A percentile compares a stretch with the other conserved stretches of the same genome.
phyloP scores from a whole-genome alignment of 2,797 vertebrate genomes.

The Ataeniobius toweri region DNA sequence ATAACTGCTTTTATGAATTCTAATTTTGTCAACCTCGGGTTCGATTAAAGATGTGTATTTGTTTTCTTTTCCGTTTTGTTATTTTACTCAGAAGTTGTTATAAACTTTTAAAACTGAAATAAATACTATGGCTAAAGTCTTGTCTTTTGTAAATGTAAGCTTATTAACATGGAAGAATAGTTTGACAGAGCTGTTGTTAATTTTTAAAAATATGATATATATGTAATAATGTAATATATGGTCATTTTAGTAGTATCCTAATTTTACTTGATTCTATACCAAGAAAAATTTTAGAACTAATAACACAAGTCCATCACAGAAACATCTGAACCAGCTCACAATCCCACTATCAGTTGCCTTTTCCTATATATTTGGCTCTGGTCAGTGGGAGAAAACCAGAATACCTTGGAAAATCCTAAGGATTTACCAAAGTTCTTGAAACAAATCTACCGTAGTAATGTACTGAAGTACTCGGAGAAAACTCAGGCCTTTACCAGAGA shows the following conservation, averaged over 20 bases:
- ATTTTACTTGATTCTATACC: background rate
- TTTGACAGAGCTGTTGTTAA: background rate
- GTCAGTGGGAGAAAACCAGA: background rate
- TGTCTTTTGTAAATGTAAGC: constrained; percentile 31
- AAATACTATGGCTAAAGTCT: constrained; percentile 77
- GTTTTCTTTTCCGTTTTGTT: constrained; percentile 62
- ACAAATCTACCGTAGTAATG: no score
- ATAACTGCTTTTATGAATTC: constrained; percentile 68
- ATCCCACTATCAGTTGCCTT: background rate
- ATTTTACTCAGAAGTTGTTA: constrained; percentile 85
- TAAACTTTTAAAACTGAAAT: constrained; percentile 85
- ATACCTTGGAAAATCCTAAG: background rate
- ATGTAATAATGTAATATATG: no score
- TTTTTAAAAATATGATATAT: background rate
- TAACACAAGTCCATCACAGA: background rate
- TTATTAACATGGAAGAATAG: constrained; percentile 1
- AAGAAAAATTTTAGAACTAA: background rate
- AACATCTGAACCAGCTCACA: background rate
- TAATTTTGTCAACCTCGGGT: constrained; percentile 73
- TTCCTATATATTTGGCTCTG: background rate
- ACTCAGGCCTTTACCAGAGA: no score
- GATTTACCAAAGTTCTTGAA: no score
- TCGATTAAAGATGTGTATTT: constrained; percentile 67
- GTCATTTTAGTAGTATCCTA: background rate
- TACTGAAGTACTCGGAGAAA: no score